A percentile compares a stretch with the other conserved stretches of the same genome.
phyloP scores from a whole-genome alignment of 2,113 vertebrate genomes.

The Zapus hudsonius region DNA sequence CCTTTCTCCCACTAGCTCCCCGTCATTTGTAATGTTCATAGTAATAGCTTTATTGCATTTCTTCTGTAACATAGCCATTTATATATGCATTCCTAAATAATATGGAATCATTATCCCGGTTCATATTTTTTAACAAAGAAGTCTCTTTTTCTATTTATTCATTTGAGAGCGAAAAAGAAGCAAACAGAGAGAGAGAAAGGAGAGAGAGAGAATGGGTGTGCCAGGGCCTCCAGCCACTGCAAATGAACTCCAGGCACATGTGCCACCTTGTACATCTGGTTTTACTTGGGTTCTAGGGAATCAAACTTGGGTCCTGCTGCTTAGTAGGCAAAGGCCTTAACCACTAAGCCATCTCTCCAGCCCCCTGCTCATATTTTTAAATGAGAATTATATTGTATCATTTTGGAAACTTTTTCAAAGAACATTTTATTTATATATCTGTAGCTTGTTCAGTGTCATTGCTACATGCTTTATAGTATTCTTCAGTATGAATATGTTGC shows the following conservation, averaged over 20 bases:
- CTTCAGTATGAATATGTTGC: neutral
- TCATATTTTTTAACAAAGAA: too few species aligned
- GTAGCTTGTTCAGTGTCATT: neutral
- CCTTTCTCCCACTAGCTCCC: neutral
- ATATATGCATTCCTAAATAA: neutral
- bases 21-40: neutral
- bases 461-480: neutral
- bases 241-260: too few species aligned
- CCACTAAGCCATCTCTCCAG: too few species aligned
- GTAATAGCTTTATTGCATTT: slow-evolving; percentile 26
- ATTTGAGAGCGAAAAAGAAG: too few species aligned
- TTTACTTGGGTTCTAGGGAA: too few species aligned
- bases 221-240: too few species aligned
- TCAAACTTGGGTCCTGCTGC: too few species aligned
- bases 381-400: neutral
- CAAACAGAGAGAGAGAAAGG: too few species aligned
- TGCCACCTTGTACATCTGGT: too few species aligned
- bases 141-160: too few species aligned
- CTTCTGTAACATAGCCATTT: slow-evolving; percentile 4
- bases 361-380: slow-evolving; percentile 15
- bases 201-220: too few species aligned
- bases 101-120: slow-evolving; percentile 8
- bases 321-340: too few species aligned
- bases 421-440: neutral
- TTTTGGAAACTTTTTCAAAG: slow-evolving; percentile 32